Conservation (phyloP, 1,140 invertebrate genomes). For the Zaprionus kolodkinae region DNA sequence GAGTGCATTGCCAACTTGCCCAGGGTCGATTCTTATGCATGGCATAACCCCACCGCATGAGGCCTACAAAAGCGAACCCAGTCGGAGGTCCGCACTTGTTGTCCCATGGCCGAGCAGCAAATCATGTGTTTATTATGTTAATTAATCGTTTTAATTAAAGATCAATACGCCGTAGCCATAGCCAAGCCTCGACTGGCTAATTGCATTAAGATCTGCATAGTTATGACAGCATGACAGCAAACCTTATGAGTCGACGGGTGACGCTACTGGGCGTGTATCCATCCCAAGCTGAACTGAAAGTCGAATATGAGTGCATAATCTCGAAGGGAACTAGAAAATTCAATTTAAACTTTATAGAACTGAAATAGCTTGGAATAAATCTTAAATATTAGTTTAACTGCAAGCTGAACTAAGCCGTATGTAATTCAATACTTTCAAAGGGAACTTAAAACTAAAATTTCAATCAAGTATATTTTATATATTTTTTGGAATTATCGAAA, state of each 20-base stretch:
- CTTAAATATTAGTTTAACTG: too few species aligned
- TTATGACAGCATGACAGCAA: constrained; percentile 14
- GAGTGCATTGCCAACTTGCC: constrained; percentile 35
- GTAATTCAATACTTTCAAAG: too few species aligned
- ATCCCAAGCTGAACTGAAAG: too few species aligned
- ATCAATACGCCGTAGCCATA: constrained; percentile 52
- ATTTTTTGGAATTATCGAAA: too few species aligned
- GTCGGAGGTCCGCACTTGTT: constrained; percentile 48
- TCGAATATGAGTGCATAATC: neutral
- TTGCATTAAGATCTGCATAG: constrained; percentile 39
- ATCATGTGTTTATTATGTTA: constrained; percentile 64
- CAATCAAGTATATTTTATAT: too few species aligned
- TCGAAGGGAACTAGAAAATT: neutral
- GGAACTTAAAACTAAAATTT: too few species aligned
- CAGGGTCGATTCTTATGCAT: constrained; percentile 52
- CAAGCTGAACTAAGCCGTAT: too few species aligned
- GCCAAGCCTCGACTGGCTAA: constrained; percentile 18
- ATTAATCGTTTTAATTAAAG: constrained; percentile 70
- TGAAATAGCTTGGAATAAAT: neutral
- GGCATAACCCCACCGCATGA: constrained; percentile 42
- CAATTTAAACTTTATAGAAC: neutral
- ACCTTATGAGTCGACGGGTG: neutral
- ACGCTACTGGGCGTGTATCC: neutral
- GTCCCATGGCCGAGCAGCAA: constrained; percentile 24
- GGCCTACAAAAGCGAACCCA: constrained; percentile 32